A percentile compares a stretch with the other conserved stretches of the same genome.
These are phyloP conservation scores for Lamproptera curius DNA, from an alignment of 2,888 invertebrate species.

Conservation along the genomic window DNA sequence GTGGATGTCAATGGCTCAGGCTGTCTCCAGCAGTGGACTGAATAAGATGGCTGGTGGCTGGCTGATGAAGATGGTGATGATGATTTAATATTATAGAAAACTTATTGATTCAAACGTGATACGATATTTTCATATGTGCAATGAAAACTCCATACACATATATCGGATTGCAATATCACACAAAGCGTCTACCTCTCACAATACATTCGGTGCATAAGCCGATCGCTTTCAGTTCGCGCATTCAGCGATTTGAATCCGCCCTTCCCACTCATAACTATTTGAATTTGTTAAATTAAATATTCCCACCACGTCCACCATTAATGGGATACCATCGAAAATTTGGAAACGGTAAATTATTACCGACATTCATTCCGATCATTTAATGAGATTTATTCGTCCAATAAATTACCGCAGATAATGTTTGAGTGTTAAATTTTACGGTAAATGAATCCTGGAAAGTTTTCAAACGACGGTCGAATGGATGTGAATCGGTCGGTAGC, in stretches of 20 bases:
- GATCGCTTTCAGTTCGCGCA: background rate
- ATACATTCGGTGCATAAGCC: background rate
- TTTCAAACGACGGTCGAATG: conserved; percentile 5
- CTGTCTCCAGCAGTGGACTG: too few species aligned
- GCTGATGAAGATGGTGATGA: too few species aligned
- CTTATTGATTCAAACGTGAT: too few species aligned
- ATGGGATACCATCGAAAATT: conserved; percentile 20
- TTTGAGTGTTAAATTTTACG: conserved; percentile 38
- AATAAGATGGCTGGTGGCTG: too few species aligned
- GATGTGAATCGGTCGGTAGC: conserved; percentile 11
- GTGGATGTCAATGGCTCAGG: too few species aligned
- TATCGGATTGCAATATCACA: background rate
- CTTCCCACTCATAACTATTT: conserved; percentile 12
- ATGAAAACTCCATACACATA: background rate
- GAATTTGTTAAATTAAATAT: conserved; percentile 19
- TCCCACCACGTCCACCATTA: conserved; percentile 16
- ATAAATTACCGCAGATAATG: conserved; percentile 42
- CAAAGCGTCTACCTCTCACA: background rate
- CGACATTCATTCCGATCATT: conserved; percentile 30
- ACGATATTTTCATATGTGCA: background rate
- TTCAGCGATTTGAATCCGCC: background rate
- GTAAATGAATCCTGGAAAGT: conserved; percentile 30
- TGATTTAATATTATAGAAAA: too few species aligned
- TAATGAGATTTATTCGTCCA: conserved; percentile 39
- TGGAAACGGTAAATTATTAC: conserved; percentile 20